These are phyloP conservation scores for Dyspetes luteomarginatus DNA, from an alignment of 2,888 invertebrate species.

Conservation along the genomic window DNA sequence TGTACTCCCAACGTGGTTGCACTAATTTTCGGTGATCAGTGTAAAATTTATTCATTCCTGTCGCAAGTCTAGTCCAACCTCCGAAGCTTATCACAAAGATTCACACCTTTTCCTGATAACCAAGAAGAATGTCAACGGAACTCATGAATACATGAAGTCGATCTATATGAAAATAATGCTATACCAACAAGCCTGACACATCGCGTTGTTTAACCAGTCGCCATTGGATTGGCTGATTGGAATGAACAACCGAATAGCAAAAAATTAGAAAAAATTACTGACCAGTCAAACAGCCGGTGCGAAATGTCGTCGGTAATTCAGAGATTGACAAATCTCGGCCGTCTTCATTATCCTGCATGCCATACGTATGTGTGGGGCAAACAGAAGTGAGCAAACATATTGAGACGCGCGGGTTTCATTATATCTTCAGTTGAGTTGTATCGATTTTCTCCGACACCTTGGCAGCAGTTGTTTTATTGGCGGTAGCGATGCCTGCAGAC, in stretches of 20 bases:
- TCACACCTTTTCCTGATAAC: too few species aligned
- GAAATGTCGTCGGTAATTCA: too few species aligned
- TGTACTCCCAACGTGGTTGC: background rate
- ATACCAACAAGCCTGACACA: too few species aligned
- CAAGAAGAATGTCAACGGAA: too few species aligned
- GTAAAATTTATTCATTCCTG: too few species aligned
- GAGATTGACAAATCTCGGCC: background rate
- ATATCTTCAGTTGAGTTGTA: slow-evolving; percentile 42
- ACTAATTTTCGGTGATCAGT: too few species aligned
- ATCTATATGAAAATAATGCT: too few species aligned
- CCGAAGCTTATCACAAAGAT: too few species aligned
- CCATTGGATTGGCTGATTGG: background rate
- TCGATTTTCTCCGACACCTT: slow-evolving; percentile 48
- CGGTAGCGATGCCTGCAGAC: slow-evolving; percentile 5
- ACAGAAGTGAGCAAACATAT: slow-evolving; percentile 5
- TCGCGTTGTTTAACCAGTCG: background rate
- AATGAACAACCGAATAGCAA: background rate
- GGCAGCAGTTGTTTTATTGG: slow-evolving; percentile 36
- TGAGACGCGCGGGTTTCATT: slow-evolving; percentile 25
- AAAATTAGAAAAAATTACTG: background rate
- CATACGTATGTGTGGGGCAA: background rate
- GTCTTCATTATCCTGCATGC: background rate
- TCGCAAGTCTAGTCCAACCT: too few species aligned
- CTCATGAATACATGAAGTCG: too few species aligned
- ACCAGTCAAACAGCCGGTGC: background rate